Evolutionary conservation across 2,797 vertebrate genomes (phyloP).

Genomic region (Sebastes oblongus): DNA sequence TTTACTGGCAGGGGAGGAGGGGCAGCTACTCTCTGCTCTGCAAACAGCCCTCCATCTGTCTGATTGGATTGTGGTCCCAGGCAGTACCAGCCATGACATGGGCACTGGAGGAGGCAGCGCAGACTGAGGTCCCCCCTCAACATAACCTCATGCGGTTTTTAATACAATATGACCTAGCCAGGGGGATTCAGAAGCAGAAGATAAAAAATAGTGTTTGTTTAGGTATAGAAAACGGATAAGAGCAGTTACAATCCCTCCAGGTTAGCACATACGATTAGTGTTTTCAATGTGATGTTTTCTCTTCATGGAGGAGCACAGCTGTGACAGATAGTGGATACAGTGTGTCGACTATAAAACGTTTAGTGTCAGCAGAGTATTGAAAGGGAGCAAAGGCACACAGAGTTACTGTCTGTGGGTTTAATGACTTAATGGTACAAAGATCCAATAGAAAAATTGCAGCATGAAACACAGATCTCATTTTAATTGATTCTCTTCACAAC

Average conservation of each 20-base stretch:
- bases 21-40: constrained; percentile 64
- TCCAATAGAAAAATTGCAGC: constrained; percentile 30
- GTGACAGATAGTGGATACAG: constrained; percentile 45
- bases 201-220: constrained; percentile 30
- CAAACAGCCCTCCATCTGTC: constrained; percentile 83
- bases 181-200: constrained; percentile 38
- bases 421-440: constrained; percentile 47
- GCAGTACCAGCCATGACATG: constrained; percentile 66
- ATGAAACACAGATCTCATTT: constrained; percentile 43
- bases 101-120: constrained; percentile 50
- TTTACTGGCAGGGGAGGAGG: constrained; percentile 76
- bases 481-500: constrained; percentile 56
- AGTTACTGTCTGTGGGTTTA: constrained; percentile 48
- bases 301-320: constrained; percentile 24
- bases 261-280: constrained; percentile 23
- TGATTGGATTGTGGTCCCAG: constrained; percentile 80
- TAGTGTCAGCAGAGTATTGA: constrained; percentile 44
- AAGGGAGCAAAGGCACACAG: constrained; percentile 28
- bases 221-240: constrained; percentile 31
- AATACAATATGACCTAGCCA: constrained; percentile 68
- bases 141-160: constrained; percentile 57
- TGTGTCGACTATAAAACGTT: constrained; percentile 32
- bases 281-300: constrained; percentile 27
- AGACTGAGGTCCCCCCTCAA: constrained; percentile 40
- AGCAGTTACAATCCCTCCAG: constrained; percentile 27